A percentile compares a stretch with the other conserved stretches of the same genome.
phyloP scores from a whole-genome alignment of 2,797 vertebrate species.

The Neomorphus geoffroyi region DNA sequence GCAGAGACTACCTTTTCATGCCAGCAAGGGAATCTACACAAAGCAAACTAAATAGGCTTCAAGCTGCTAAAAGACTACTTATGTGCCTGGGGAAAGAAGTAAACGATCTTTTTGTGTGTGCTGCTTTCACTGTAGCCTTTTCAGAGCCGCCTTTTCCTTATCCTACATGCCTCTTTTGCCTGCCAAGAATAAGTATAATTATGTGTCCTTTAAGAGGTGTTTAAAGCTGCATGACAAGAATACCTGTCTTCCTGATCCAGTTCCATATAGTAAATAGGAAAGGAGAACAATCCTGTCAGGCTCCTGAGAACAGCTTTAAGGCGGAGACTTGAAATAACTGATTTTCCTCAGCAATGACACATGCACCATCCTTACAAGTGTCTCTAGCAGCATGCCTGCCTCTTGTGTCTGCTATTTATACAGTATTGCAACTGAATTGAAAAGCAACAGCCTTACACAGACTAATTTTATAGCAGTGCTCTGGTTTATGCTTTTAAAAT shows the following conservation, averaged over 20 bases:
- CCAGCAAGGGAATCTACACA: conserved; percentile 3
- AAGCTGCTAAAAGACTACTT: conserved; percentile 42
- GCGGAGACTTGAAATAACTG: conserved; percentile 36
- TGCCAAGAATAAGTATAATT: conserved; percentile 55
- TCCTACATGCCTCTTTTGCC: conserved; percentile 22
- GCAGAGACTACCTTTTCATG: conserved; percentile 14
- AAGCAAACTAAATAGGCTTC: conserved; percentile 31
- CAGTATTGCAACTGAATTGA: neutral
- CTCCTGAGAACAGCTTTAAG: neutral
- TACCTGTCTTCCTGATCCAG: conserved; percentile 1
- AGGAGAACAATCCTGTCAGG: neutral
- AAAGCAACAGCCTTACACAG: conserved; percentile 1
- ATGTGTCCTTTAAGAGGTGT: conserved; percentile 20
- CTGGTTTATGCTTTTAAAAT: conserved; percentile 23
- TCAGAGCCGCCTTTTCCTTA: conserved; percentile 18
- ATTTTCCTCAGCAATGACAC: conserved; percentile 28
- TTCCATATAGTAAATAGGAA: conserved; percentile 10
- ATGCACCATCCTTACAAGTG: conserved; percentile 30
- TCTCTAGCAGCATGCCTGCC: conserved; percentile 11
- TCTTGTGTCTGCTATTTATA: conserved; percentile 38
- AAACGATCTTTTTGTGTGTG: conserved; percentile 31
- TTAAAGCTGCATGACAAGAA: conserved; percentile 43
- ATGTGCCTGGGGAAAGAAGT: conserved; percentile 15
- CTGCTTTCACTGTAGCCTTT: conserved; percentile 31
- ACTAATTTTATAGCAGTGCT: conserved; percentile 21